Evolutionary conservation across 2,113 vertebrate species (phyloP).

Genomic region (Oncorhynchus mykiss): DNA sequence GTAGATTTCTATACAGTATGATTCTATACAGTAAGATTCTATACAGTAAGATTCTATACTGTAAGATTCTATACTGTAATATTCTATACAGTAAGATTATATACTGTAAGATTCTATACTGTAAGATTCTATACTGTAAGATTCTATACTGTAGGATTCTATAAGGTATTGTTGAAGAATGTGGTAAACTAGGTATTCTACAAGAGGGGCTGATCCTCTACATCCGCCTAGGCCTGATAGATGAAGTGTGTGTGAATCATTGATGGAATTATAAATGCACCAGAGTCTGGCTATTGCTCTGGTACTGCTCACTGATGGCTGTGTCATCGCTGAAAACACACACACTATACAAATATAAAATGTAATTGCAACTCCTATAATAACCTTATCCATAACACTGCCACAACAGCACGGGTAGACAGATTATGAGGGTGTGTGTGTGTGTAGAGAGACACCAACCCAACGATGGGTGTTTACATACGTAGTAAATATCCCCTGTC

Average conservation of each 20-base stretch:
- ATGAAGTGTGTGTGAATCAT: slow-evolving; percentile 56
- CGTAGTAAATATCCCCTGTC: slow-evolving; percentile 24
- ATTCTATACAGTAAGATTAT: too few species aligned
- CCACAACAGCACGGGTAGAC: not conserved
- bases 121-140: too few species aligned
- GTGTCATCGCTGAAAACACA: slow-evolving; percentile 15
- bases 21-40: too few species aligned
- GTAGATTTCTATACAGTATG: too few species aligned
- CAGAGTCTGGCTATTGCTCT: slow-evolving; percentile 33
- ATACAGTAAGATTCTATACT: too few species aligned
- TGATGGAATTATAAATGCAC: slow-evolving; percentile 68
- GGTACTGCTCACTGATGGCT: slow-evolving; percentile 8
- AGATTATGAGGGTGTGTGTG: not conserved
- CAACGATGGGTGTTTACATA: slow-evolving; percentile 21
- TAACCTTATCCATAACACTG: not conserved
- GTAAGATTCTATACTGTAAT: too few species aligned
- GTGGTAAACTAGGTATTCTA: not conserved
- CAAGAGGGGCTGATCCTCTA: not conserved
- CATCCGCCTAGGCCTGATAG: not conserved
- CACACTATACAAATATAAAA: not conserved
- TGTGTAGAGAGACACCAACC: not conserved
- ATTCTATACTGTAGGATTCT: too few species aligned
- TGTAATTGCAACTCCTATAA: not conserved
- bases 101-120: too few species aligned
- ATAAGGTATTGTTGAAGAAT: not conserved